A percentile compares a stretch with the other conserved stretches of the same genome.
phyloP scores from a whole-genome alignment of 1,140 invertebrate genomes.

The Lepidurus apus region DNA sequence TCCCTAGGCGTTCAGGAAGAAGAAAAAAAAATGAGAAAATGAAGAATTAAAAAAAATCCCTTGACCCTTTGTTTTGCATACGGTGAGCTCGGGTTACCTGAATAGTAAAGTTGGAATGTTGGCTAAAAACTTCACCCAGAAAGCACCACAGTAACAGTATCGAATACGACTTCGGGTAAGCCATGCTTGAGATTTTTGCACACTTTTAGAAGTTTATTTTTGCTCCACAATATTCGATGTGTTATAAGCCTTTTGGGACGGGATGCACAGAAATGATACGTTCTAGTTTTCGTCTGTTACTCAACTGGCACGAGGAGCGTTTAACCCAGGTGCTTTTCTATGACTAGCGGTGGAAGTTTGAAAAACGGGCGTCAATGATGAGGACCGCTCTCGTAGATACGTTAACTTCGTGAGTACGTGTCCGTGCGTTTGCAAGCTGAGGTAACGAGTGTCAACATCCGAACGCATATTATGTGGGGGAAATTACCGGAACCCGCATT shows the following conservation, averaged over 20 bases:
- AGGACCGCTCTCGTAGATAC: background rate
- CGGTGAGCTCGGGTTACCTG: background rate
- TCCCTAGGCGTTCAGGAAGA: background rate
- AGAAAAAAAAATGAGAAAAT: background rate
- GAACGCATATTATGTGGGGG: background rate
- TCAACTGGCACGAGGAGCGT: slow-evolving; percentile 20
- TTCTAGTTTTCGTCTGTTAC: background rate
- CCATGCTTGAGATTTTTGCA: background rate
- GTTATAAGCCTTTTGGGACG: background rate
- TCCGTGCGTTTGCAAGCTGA: slow-evolving; percentile 9
- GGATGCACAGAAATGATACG: background rate
- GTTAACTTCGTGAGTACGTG: background rate
- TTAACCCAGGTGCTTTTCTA: slow-evolving; percentile 1
- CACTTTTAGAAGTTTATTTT: background rate
- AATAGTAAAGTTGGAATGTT: background rate
- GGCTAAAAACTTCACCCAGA: background rate
- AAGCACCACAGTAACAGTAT: background rate
- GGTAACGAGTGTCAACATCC: slow-evolving; percentile 17
- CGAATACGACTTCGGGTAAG: background rate
- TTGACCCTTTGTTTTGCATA: background rate
- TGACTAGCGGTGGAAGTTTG: slow-evolving; percentile 11
- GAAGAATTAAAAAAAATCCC: background rate
- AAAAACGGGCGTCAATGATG: background rate
- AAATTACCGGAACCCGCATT: slow-evolving; percentile 9
- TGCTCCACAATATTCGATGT: background rate